A percentile compares a stretch with the other conserved stretches of the same genome.
Conservation (phyloP, 2,113 vertebrate species). For the Ascaphus truei region DNA sequence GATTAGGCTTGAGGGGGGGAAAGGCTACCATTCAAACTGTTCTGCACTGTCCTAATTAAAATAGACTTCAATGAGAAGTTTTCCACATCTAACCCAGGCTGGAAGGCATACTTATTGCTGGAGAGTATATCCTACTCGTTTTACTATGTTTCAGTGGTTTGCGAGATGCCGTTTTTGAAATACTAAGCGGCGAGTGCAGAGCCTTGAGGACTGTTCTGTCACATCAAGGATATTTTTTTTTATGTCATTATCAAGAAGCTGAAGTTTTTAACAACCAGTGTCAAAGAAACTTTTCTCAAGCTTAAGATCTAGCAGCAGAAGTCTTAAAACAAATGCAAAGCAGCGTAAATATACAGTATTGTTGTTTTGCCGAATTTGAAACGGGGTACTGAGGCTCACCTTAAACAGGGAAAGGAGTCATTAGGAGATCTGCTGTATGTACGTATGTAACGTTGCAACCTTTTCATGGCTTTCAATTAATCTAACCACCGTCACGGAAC, state of each 20-base stretch:
- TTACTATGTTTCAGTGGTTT: conserved; percentile 57
- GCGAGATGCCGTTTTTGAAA: conserved; percentile 60
- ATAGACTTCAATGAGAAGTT: conserved; percentile 59
- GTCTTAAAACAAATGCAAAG: conserved; percentile 8
- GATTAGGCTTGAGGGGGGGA: conserved; percentile 39
- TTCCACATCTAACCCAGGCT: conserved; percentile 54
- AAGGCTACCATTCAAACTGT: conserved; percentile 40
- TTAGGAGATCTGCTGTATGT: conserved; percentile 1
- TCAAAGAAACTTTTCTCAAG: conserved; percentile 41
- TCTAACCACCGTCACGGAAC: not conserved
- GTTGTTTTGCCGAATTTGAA: conserved; percentile 4
- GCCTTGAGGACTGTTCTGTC: conserved; percentile 57
- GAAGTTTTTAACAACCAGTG: conserved; percentile 45
- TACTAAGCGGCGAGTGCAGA: conserved; percentile 40
- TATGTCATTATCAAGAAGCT: conserved; percentile 39
- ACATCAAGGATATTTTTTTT: conserved; percentile 57
- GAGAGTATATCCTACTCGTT: conserved; percentile 62
- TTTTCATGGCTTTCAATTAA: not conserved
- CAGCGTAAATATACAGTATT: conserved; percentile 10
- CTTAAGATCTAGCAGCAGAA: conserved; percentile 2
- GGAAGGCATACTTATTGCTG: conserved; percentile 57
- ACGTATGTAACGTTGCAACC: not conserved
- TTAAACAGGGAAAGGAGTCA: not conserved
- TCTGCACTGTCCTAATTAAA: conserved; percentile 66
- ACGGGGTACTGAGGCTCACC: not conserved